A percentile compares a stretch with the other conserved stretches of the same genome.
phyloP scores from a whole-genome alignment of 2,797 vertebrate species.

The Aphelocoma californica region DNA sequence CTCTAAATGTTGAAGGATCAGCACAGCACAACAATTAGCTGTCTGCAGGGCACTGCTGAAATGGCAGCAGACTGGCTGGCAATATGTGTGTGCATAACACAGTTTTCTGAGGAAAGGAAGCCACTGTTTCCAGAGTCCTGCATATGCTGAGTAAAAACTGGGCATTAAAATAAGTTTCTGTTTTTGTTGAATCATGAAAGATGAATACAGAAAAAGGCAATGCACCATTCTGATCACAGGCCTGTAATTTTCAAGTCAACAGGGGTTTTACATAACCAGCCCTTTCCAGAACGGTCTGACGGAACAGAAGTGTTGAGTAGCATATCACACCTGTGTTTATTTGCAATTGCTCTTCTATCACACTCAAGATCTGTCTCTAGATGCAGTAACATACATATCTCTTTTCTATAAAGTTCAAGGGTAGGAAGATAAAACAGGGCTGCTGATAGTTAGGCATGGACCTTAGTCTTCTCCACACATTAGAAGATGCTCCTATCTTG shows the following conservation, averaged over 20 bases:
- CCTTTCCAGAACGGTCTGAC: not conserved
- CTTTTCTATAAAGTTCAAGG: not conserved
- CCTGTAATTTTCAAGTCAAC: not conserved
- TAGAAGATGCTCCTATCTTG: not conserved
- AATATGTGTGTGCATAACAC: rapidly evolving
- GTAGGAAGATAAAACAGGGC: not conserved
- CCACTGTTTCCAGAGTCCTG: not conserved
- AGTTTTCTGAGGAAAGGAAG: not conserved
- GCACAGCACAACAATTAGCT: not conserved
- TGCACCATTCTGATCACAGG: not conserved
- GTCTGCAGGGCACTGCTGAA: not conserved
- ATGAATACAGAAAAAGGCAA: not conserved
- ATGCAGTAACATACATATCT: not conserved
- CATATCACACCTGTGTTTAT: not conserved
- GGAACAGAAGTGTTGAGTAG: not conserved
- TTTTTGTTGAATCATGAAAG: not conserved
- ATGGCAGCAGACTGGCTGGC: not conserved
- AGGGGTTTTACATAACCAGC: not conserved
- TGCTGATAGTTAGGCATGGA: not conserved
- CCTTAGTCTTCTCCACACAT: not conserved
- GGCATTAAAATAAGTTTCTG: not conserved
- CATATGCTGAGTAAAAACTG: not conserved
- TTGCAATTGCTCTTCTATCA: not conserved
- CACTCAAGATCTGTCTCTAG: not conserved
- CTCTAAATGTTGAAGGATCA: not conserved